phyloP scores from a whole-genome alignment of 1,140 invertebrate species.

The Copidosoma floridanum region DNA sequence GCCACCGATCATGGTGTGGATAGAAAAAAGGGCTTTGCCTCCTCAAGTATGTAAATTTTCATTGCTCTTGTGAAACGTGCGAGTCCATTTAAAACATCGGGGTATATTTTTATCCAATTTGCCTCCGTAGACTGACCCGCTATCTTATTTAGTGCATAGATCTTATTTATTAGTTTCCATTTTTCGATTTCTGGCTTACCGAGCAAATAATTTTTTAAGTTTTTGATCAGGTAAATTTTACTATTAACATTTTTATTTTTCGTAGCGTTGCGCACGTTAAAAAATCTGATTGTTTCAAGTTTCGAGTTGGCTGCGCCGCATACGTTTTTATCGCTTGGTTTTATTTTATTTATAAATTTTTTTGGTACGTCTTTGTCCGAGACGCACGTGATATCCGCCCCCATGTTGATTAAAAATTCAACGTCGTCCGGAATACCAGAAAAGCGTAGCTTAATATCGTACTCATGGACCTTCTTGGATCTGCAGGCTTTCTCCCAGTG shows the following conservation, averaged over 20 bases:
- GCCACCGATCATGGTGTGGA: too few species aligned
- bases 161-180: constrained; percentile 16
- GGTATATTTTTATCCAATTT: constrained; percentile 11
- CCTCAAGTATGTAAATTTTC: too few species aligned
- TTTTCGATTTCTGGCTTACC: constrained; percentile 22
- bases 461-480: background rate
- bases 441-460: constrained; percentile 11
- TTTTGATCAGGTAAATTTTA: constrained; percentile 17
- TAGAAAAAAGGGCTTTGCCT: too few species aligned
- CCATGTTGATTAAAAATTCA: constrained; percentile 26
- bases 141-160: background rate
- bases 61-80: too few species aligned
- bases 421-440: background rate
- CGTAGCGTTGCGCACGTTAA: background rate
- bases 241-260: background rate
- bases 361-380: constrained; percentile 9
- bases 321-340: background rate
- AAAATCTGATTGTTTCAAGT: constrained; percentile 8
- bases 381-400: constrained; percentile 26
- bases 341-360: background rate
- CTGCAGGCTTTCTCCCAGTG: constrained; percentile 34
- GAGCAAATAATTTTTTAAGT: constrained; percentile 20
- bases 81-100: constrained; percentile 7
- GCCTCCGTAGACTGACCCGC: too few species aligned
- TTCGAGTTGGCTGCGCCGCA: constrained; percentile 14